These are phyloP conservation scores for Bubo bubo DNA, from an alignment of 2,113 vertebrate species.

Conservation along the genomic window DNA sequence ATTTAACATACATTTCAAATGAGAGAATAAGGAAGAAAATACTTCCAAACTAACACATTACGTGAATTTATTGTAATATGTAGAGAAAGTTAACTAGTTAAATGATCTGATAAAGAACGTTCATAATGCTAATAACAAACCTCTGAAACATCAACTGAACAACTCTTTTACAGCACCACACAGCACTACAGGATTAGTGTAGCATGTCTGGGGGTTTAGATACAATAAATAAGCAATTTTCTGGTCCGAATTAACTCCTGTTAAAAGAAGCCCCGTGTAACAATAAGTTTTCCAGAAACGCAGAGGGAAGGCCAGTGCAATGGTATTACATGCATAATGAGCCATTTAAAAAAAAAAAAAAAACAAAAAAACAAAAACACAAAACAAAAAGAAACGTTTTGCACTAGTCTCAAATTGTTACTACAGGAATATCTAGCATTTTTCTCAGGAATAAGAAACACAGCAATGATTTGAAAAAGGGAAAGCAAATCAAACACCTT, in stretches of 20 bases:
- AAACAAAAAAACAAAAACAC: too few species aligned
- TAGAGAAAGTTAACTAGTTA: not conserved
- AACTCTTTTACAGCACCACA: not conserved
- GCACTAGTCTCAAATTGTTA: not conserved
- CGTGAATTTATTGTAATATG: not conserved
- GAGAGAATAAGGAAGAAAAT: not conserved
- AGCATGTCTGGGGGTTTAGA: conserved; percentile 16
- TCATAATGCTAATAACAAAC: not conserved
- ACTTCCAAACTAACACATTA: not conserved
- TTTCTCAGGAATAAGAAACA: not conserved
- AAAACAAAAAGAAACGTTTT: not conserved
- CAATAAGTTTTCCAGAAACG: conserved; percentile 21
- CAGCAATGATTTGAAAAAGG: not conserved
- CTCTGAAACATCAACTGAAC: not conserved
- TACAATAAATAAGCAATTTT: conserved; percentile 42
- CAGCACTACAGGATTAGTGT: not conserved
- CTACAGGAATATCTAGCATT: not conserved
- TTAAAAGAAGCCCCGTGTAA: conserved; percentile 39
- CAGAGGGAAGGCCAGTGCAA: not conserved
- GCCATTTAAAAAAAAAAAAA: not conserved
- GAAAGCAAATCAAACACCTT: not conserved
- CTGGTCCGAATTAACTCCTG: conserved; percentile 57
- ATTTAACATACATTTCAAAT: not conserved
- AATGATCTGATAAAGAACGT: not conserved
- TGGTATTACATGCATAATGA: not conserved